phyloP scores from a whole-genome alignment of 1,140 invertebrate species.

The Trichonephila inaurata region DNA sequence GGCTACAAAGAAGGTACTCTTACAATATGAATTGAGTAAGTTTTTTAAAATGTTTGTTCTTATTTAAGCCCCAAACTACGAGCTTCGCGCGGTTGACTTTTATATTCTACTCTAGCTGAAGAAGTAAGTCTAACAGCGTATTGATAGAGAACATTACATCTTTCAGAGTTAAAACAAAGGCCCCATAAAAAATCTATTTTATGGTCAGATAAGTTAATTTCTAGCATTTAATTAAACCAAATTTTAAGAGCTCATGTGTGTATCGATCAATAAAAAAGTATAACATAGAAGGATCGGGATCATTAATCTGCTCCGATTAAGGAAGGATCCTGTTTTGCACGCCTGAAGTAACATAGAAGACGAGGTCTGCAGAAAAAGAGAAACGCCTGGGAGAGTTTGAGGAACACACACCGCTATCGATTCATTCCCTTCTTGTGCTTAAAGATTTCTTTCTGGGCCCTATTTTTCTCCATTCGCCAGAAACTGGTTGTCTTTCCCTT shows the following conservation, averaged over 20 bases:
- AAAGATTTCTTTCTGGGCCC: background rate
- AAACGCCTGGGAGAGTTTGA: background rate
- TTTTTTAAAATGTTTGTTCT: too few relatives aligned
- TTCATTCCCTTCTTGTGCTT: background rate
- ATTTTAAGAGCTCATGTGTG: background rate
- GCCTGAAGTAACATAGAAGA: background rate
- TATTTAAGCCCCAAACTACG: too few relatives aligned
- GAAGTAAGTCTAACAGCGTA: too few relatives aligned
- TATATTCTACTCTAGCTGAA: too few relatives aligned
- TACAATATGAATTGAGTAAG: too few relatives aligned
- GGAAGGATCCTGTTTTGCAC: conserved; percentile 1
- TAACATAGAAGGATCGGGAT: background rate
- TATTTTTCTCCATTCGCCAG: background rate
- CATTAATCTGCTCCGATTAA: conserved; percentile 41
- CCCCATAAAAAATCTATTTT: background rate
- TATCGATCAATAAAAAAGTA: conserved; percentile 10
- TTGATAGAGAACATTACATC: too few relatives aligned
- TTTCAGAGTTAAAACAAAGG: too few relatives aligned
- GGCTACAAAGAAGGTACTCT: too few relatives aligned
- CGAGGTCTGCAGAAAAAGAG: conserved; percentile 23
- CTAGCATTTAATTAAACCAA: background rate
- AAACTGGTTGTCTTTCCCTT: background rate
- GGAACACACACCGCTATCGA: background rate
- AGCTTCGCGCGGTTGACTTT: too few relatives aligned
- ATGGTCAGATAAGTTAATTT: background rate